Evolutionary conservation across 53 echinoderm and acorn worm genomes (phyloP), one percentile per base, ranked within the genome.

Genomic region (Temnopleurus reevesii): DNA sequence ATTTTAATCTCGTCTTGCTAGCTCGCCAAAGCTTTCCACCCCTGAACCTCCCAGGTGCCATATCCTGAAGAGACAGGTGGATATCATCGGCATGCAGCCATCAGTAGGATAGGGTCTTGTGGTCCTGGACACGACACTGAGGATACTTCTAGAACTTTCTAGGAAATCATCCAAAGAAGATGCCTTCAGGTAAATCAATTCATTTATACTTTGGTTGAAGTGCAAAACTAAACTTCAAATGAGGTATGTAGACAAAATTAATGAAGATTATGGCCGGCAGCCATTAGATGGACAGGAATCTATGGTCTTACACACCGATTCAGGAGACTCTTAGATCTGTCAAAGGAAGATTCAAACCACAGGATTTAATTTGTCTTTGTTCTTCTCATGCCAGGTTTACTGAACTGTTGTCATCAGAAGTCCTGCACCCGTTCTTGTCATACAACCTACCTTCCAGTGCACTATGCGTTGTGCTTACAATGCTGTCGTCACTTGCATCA

Each of bases 401-500:
- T 45, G 88, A 66, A 27, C 88, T 87, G 71, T n/a, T 87, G 18
- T 18, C 51, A n/a, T 66, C 65, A 9, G 88, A 66, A 8, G 53
- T 66, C 34, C 71, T 87, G 4, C 47, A 66, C 23, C 88, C 65
- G 9, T 31, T 35, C 53, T 18, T 66, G n/a, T 4, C 51, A 10
- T 34, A 8, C 8, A 53, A 87, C 51, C 18, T 18, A 31, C 71
- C 65, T 8, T 12, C 4, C 31, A 21, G 19, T 19, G 66, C 51
- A 5, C n/a, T 30, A 3, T 87, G 88, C 35, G 17, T 26, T 0
- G 88, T 87, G 49, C 65, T 87, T 1, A 44, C 88, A 49, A 87
- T 94, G 28, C 88, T 92, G 76, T 77, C 85, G 21, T 63, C 83
- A 1, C 26, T 92, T 38, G 83, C 71, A 4, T 38, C 76, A 21